Percentiles rank a stretch among this genome's conserved stretches.
Evolutionary conservation across 2,888 invertebrate species (phyloP).

Genomic region (Sminthurides aquaticus): DNA sequence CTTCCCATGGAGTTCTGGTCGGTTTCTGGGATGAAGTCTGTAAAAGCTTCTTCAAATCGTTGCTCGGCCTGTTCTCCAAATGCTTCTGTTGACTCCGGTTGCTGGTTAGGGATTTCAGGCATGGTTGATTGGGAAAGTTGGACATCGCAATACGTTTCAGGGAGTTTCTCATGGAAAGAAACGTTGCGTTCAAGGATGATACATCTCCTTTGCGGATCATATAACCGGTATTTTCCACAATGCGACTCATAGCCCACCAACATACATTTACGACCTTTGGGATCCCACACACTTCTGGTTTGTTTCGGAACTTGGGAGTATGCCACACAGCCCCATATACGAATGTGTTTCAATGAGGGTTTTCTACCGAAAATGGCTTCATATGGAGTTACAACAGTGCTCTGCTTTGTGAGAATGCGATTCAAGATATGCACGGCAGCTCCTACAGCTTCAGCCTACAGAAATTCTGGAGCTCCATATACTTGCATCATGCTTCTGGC

Average conservation of each 20-base stretch:
- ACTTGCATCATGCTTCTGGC: conserved; percentile 44
- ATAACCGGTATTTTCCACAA: background rate
- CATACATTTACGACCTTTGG: background rate
- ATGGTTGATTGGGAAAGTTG: too few species aligned
- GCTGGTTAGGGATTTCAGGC: too few species aligned
- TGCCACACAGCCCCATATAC: background rate
- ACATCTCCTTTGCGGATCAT: background rate
- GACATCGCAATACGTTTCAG: too few species aligned
- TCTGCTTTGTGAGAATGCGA: background rate
- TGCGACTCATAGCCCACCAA: background rate
- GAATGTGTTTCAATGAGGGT: background rate
- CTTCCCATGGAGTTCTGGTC: too few species aligned
- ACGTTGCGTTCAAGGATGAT: background rate
- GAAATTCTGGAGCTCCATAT: conserved; percentile 37
- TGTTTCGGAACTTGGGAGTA: background rate
- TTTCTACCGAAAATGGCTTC: background rate
- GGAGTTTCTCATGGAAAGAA: background rate
- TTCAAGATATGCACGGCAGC: background rate
- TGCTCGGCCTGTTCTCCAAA: too few species aligned
- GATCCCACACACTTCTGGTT: background rate
- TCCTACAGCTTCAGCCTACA: background rate
- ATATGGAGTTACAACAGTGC: background rate
- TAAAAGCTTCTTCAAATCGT: too few species aligned
- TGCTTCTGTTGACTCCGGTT: too few species aligned
- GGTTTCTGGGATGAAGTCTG: too few species aligned